phyloP scores from a whole-genome alignment of 2,113 vertebrate species.

The Pholis gunnellus region DNA sequence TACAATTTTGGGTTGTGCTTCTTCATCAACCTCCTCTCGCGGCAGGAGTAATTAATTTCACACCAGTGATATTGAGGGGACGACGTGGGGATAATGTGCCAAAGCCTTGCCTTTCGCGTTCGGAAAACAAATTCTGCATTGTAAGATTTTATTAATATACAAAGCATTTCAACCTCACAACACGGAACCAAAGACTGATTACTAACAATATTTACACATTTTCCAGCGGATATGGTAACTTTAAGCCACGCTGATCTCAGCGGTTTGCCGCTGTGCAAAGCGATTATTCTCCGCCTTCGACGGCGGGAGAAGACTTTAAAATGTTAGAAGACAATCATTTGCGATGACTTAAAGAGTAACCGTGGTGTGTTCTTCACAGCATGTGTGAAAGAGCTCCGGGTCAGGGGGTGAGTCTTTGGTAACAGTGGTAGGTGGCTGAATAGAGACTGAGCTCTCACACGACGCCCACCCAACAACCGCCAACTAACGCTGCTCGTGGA shows the following conservation, averaged over 20 bases:
- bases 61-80: conserved; percentile 52
- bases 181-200: conserved; percentile 58
- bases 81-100: conserved; percentile 47
- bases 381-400: conserved; percentile 9
- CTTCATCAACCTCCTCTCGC: too few species aligned
- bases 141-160: too few species aligned
- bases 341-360: conserved; percentile 16
- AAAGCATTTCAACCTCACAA: conserved; percentile 50
- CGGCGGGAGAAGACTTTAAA: conserved; percentile 21
- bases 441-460: conserved; percentile 18
- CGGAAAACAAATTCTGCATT: too few species aligned
- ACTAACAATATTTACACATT: conserved; percentile 54
- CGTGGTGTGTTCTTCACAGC: conserved; percentile 22
- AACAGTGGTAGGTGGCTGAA: conserved; percentile 27
- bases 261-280: conserved; percentile 39
- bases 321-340: conserved; percentile 22
- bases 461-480: not conserved
- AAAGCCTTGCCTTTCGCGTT: conserved; percentile 28
- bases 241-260: conserved; percentile 55
- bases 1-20: not conserved
- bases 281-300: conserved; percentile 31
- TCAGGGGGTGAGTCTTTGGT: conserved; percentile 19
- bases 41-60: conserved; percentile 59
- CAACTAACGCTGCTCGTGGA: not conserved
- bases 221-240: conserved; percentile 41